Base-by-base conservation (phyloP, 2,797 vertebrate genomes). In the Lutjanus campechanus region DNA sequence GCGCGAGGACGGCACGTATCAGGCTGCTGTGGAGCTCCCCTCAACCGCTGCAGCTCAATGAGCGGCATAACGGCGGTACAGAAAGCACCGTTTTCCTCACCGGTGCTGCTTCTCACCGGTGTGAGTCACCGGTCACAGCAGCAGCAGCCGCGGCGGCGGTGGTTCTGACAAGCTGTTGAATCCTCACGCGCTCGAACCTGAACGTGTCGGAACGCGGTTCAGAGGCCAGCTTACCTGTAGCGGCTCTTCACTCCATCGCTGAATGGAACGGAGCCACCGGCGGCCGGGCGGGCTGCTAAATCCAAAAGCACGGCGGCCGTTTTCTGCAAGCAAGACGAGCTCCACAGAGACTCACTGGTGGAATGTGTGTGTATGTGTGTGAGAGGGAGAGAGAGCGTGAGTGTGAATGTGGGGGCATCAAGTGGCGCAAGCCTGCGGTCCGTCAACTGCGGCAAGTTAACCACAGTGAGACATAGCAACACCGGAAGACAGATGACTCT, bases 301-400 rank as follows among this genome's bases (percentile, higher is more conserved):
- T 93, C 92, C 92, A 83, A 85, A 83, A 79, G 71, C 81, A 51
- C 78, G 77, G 84, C 83, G 71, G 68, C 11, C 43, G 8, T 29
- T 22, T 58, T 74, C 59, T 82, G 73, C 46, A 53, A 61, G 73
- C 81, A 9, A 53, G 40, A 59, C 70, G 78, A 69, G 40, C 82
- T 76, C 73, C 55, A 60, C 58, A 41, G 2, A 77, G 2, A 77
- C 22, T 76, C 81, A 89, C 86, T 69, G 81, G 13, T 76, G 89
- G 90, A 86, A 81, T 82, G 85, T 70, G 77, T 59, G 49, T 53
- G 61, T 29, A 62, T 19, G 17, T 29, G 44, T 49, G 53, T 53
- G 71, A 19, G 71, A 3, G 19, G 1, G 51, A 4, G 61, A 11
- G 62, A 1, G 22, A 12, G 50, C 17, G 69, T 59, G 76, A 46